Evolutionary conservation across 2,888 invertebrate genomes (phyloP).

Genomic region (Arrhopalites spinosus): DNA sequence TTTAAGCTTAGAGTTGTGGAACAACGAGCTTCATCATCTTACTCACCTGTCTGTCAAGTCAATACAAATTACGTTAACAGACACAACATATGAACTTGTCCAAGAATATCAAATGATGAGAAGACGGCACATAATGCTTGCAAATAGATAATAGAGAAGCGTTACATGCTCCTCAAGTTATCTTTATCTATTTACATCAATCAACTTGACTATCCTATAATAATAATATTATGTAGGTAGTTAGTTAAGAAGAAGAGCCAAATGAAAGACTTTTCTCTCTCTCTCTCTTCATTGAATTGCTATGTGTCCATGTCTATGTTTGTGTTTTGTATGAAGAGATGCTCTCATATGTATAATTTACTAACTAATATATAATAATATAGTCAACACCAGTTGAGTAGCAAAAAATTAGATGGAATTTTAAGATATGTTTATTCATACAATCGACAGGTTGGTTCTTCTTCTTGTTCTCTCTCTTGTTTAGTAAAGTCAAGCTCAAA

Average conservation of each 20-base stretch:
- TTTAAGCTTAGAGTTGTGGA: background rate
- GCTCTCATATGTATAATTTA: background rate
- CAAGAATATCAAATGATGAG: background rate
- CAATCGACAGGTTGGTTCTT: background rate
- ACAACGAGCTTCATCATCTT: no score
- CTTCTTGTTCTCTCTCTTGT: background rate
- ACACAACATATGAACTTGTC: background rate
- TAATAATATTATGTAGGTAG: background rate
- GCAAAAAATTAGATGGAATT: conserved; percentile 12
- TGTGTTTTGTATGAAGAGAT: background rate
- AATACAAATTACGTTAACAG: background rate
- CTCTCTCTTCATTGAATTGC: background rate
- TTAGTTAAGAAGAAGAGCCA: background rate
- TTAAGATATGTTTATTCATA: conserved; percentile 21
- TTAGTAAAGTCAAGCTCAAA: background rate
- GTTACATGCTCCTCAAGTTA: background rate
- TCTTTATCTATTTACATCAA: conserved; percentile 3
- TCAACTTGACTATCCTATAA: background rate
- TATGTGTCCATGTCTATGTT: background rate
- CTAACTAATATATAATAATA: background rate
- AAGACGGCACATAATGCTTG: background rate
- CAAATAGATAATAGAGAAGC: background rate
- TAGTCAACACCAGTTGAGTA: conserved; percentile 2
- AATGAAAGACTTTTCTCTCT: background rate
- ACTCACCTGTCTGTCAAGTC: background rate